A percentile compares a stretch with the other conserved stretches of the same genome.
These are phyloP conservation scores for Enteromius argenteus DNA, from an alignment of 2,797 vertebrate species.

Conservation along the genomic window DNA sequence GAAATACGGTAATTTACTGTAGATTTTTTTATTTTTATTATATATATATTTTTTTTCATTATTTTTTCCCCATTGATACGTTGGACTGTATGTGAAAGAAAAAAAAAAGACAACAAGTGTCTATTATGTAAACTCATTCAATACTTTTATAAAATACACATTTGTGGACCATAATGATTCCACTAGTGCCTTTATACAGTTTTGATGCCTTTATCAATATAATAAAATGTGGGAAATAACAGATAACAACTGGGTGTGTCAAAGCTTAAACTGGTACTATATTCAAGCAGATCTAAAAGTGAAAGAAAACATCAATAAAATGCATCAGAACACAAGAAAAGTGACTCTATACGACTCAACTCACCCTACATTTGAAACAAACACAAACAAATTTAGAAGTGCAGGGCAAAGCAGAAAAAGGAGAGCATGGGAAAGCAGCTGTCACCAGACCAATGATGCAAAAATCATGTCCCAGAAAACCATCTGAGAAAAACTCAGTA, in stretches of 20 bases:
- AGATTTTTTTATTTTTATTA: too few species aligned
- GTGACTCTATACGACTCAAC: background rate
- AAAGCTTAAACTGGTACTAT: background rate
- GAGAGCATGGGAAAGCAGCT: constrained; percentile 71
- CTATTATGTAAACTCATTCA: background rate
- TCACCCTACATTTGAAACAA: constrained; percentile 8
- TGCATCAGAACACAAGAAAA: background rate
- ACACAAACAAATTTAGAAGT: constrained; percentile 10
- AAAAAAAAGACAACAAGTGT: background rate
- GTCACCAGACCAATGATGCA: constrained; percentile 73
- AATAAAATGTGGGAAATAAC: background rate
- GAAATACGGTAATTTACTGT: too few species aligned
- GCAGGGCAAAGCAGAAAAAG: constrained; percentile 6
- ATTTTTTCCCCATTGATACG: background rate
- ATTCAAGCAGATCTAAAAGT: background rate
- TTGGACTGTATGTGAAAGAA: background rate
- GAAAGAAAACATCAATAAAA: background rate
- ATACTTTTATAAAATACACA: background rate
- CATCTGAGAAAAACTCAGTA: constrained; percentile 67
- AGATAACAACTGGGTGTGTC: background rate
- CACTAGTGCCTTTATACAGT: background rate
- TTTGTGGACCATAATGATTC: background rate
- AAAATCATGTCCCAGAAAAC: constrained; percentile 71
- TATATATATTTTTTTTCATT: too few species aligned
- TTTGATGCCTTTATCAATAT: background rate